Base-by-base conservation (phyloP, 2,797 vertebrate genomes). In the Diplodus sargus region DNA sequence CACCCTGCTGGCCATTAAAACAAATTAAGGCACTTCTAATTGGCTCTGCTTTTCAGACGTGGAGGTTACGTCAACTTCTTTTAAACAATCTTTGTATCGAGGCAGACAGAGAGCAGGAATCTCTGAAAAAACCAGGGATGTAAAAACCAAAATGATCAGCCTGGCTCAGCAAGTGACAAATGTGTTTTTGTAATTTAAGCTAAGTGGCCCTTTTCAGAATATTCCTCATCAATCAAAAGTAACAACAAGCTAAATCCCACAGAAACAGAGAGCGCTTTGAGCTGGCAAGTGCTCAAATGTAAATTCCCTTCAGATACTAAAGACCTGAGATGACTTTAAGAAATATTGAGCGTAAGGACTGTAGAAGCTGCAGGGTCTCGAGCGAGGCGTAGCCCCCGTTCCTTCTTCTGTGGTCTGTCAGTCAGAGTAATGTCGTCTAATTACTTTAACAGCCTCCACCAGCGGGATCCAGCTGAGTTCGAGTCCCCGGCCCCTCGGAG, bases 391-490 rank as follows among this genome's bases (percentile, higher is more conserved):
- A 18, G 54, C 73, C 52, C 53, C 14, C 59, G 16, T 39, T 69
- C 47, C 43, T 53, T 69, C 61, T 28, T 58, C 79, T 83, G 81
- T 51, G 76, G 78, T 67, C 71, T 66, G 54, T 75, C 75, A 16
- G 70, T 81, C 70, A 67, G 34, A 66, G 60, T 77, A 42, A 76
- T 67, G 67, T 51, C 14, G 14, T 56, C 49, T 87, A 63, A 90
- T 90, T 83, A 67, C 74, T 90, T 88, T 70, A 81, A 79, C 87
- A 87, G 85, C 68, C 82, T 82, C 54, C 69, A 25, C 43, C 52
- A 51, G 53, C 45, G 51, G 67, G 43, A 61, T 60, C 52, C 71
- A 74, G 70, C 82, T 82, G 77, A 69, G 67, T 34, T 6, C 4
- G 48, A 51, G 53, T 73, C 74, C 69, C 74, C n/a, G 49, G 52